phyloP scores from a whole-genome alignment of 1,140 invertebrate species.

The Magallana angulata region DNA sequence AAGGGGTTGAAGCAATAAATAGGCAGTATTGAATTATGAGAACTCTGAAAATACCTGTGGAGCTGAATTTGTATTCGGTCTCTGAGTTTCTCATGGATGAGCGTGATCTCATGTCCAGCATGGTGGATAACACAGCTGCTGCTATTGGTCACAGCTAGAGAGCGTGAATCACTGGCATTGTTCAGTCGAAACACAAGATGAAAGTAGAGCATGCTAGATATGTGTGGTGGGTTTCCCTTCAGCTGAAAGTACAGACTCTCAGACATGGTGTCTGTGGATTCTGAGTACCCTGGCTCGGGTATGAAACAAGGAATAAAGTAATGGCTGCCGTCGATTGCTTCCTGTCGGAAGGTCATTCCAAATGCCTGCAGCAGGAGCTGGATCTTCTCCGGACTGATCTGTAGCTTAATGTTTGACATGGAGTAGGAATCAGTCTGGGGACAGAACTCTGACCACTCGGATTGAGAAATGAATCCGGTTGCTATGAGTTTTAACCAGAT shows the following conservation, averaged over 20 bases:
- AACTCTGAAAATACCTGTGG: constrained; percentile 33
- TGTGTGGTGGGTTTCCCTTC: constrained; percentile 41
- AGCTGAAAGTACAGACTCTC: constrained; percentile 53
- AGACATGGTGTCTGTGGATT: not conserved
- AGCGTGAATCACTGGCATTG: constrained; percentile 40
- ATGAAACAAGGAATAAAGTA: constrained; percentile 59
- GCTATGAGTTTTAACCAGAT: constrained; percentile 41
- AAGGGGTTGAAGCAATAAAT: too few species aligned
- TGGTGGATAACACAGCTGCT: constrained; percentile 41
- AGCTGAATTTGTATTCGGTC: constrained; percentile 56
- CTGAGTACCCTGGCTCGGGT: constrained; percentile 40
- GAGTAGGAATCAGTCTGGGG: not conserved
- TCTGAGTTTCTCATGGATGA: constrained; percentile 53
- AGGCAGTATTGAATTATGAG: not conserved
- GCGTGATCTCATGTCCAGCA: constrained; percentile 42
- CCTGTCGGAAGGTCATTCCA: constrained; percentile 52
- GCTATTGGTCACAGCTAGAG: constrained; percentile 29
- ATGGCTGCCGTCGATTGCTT: constrained; percentile 14
- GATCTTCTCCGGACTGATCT: constrained; percentile 44
- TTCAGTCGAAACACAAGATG: constrained; percentile 46
- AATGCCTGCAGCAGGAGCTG: constrained; percentile 42
- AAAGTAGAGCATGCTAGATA: constrained; percentile 56
- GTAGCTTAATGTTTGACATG: constrained; percentile 30
- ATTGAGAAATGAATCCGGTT: constrained; percentile 46
- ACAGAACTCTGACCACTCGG: constrained; percentile 38